Evolutionary conservation across 2,888 invertebrate species (phyloP).

Genomic region (Acronicta psi): DNA sequence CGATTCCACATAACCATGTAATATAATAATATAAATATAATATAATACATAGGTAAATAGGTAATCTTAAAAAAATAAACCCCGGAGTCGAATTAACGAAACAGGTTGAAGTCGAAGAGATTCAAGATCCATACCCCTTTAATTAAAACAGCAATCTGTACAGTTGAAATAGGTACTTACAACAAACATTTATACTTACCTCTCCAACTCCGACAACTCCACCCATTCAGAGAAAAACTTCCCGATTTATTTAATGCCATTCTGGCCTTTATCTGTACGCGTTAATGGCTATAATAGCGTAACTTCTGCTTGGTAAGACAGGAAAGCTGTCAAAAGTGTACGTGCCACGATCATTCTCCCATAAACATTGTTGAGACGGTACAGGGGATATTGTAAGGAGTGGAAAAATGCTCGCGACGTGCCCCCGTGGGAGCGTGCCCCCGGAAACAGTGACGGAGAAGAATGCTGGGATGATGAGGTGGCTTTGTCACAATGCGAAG

Average conservation of each 20-base stretch:
- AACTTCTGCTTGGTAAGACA: constrained; percentile 51
- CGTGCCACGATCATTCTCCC: constrained; percentile 44
- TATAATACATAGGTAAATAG: too few species aligned
- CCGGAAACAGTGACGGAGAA: constrained; percentile 32
- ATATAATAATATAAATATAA: too few species aligned
- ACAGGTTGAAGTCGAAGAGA: constrained; percentile 24
- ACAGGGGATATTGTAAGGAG: constrained; percentile 47
- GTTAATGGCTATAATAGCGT: constrained; percentile 50
- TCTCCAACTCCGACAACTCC: constrained; percentile 31
- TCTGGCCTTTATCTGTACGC: constrained; percentile 41
- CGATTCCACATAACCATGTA: too few species aligned
- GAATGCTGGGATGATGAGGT: constrained; percentile 31
- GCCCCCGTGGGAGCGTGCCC: constrained; percentile 31
- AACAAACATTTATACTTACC: constrained; percentile 35
- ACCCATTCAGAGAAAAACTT: constrained; percentile 43
- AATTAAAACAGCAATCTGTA: constrained; percentile 45
- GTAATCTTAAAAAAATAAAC: too few species aligned
- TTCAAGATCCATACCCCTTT: constrained; percentile 28
- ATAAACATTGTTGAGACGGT: constrained; percentile 47
- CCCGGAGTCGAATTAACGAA: constrained; percentile 11
- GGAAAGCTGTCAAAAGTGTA: constrained; percentile 49
- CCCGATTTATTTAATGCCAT: constrained; percentile 33
- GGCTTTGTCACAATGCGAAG: constrained; percentile 17
- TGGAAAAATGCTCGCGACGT: constrained; percentile 41
- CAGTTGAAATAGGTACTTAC: constrained; percentile 34